These are phyloP conservation scores for Drosophila picticornis DNA, from an alignment of 2,888 invertebrate species.

Conservation along the genomic window DNA sequence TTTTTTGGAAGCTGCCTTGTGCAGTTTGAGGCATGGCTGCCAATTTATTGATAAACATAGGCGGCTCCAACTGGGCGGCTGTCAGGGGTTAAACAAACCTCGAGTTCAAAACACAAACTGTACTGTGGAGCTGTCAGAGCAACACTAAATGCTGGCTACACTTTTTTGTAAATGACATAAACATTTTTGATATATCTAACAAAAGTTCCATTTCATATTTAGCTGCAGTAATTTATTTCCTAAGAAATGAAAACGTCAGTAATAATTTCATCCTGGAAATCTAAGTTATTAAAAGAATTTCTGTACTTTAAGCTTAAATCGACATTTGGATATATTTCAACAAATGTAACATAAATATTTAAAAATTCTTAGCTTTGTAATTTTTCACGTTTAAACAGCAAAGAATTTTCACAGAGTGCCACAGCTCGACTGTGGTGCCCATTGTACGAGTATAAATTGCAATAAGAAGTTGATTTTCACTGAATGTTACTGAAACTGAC, in stretches of 20 bases:
- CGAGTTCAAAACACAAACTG: conserved; percentile 22
- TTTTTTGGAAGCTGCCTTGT: conserved; percentile 34
- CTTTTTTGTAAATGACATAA: neutral
- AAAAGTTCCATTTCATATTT: neutral
- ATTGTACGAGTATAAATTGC: conserved; percentile 18
- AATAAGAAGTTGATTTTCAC: conserved; percentile 30
- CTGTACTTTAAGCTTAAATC: neutral
- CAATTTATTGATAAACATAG: conserved; percentile 76
- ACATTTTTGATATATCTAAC: neutral
- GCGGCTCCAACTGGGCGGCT: conserved; percentile 9
- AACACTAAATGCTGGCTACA: conserved; percentile 6
- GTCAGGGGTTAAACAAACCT: conserved; percentile 49
- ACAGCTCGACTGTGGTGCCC: no score
- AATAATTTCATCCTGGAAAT: neutral
- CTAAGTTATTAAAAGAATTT: neutral
- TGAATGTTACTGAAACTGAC: conserved; percentile 10
- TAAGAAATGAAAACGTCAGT: no score
- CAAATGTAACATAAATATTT: neutral
- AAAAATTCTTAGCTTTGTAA: accelerated
- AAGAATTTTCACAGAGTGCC: neutral
- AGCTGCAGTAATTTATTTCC: neutral
- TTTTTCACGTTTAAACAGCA: neutral
- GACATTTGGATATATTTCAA: neutral
- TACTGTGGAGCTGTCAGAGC: neutral
- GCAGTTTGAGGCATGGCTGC: conserved; percentile 65